phyloP scores from a whole-genome alignment of 2,797 vertebrate genomes.

The Sphaeramia orbicularis region DNA sequence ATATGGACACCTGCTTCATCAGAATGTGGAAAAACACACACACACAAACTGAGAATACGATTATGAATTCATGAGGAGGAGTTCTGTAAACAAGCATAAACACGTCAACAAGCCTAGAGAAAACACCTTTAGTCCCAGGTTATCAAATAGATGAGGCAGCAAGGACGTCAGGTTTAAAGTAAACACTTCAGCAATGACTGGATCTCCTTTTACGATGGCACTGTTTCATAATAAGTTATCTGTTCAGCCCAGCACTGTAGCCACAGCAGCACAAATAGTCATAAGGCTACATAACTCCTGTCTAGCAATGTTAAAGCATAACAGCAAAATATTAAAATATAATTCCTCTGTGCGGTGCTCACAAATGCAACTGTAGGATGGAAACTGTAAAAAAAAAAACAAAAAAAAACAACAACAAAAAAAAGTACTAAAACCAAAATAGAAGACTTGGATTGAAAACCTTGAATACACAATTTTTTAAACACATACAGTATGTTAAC shows the following conservation, averaged over 20 bases:
- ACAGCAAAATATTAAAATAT: slow-evolving; percentile 47
- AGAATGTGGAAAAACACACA: slow-evolving; percentile 10
- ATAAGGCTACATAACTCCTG: background rate
- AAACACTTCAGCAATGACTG: slow-evolving; percentile 75
- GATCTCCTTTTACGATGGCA: slow-evolving; percentile 51
- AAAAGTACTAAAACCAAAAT: too few species aligned
- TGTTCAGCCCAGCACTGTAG: slow-evolving; percentile 24
- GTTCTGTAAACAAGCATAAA: slow-evolving; percentile 71
- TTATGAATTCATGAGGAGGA: slow-evolving; percentile 75
- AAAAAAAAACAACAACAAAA: too few species aligned
- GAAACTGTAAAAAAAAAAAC: background rate
- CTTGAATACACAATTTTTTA: too few species aligned
- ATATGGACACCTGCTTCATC: slow-evolving; percentile 65
- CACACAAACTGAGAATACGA: slow-evolving; percentile 50
- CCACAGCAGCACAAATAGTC: slow-evolving; percentile 37
- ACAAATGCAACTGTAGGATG: slow-evolving; percentile 2
- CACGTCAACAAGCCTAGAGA: slow-evolving; percentile 64
- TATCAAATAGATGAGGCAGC: slow-evolving; percentile 44
- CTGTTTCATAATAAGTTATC: slow-evolving; percentile 39
- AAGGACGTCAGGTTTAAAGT: slow-evolving; percentile 61
- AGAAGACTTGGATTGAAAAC: too few species aligned
- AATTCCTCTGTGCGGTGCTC: slow-evolving; percentile 28
- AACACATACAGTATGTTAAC: too few species aligned
- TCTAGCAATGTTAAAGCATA: slow-evolving; percentile 24
- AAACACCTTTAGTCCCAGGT: slow-evolving; percentile 41